These are phyloP conservation scores for Dermatemys mawii DNA, from an alignment of 2,113 vertebrate genomes.

Conservation along the genomic window DNA sequence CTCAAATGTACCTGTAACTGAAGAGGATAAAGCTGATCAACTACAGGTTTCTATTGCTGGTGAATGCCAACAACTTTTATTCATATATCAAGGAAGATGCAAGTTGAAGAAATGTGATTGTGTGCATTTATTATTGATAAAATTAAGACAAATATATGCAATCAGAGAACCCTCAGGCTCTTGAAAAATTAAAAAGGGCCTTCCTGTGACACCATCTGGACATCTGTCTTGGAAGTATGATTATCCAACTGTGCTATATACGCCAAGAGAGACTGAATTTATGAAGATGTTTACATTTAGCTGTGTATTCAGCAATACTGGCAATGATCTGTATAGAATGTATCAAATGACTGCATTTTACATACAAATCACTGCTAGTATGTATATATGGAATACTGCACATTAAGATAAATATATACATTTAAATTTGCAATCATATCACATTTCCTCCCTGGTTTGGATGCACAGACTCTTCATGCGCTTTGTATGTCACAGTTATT, in stretches of 20 bases:
- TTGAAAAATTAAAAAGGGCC: background rate
- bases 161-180: background rate
- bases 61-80: background rate
- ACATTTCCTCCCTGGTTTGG: background rate
- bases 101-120: accelerated
- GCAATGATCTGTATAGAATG: background rate
- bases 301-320: background rate
- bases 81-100: background rate
- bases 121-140: background rate
- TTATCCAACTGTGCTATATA: background rate
- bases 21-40: background rate
- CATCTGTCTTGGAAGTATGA: background rate
- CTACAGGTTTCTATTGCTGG: background rate
- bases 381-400: background rate
- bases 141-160: background rate
- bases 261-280: background rate
- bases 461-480: accelerated
- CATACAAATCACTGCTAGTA: background rate
- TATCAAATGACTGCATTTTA: background rate
- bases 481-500: background rate
- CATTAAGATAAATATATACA: background rate
- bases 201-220: background rate
- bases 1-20: background rate
- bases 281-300: background rate
- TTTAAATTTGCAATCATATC: background rate